Evolutionary conservation across 2,888 invertebrate species (phyloP), one percentile per base, ranked within the genome.

Genomic region (Eristalis arbustorum): DNA sequence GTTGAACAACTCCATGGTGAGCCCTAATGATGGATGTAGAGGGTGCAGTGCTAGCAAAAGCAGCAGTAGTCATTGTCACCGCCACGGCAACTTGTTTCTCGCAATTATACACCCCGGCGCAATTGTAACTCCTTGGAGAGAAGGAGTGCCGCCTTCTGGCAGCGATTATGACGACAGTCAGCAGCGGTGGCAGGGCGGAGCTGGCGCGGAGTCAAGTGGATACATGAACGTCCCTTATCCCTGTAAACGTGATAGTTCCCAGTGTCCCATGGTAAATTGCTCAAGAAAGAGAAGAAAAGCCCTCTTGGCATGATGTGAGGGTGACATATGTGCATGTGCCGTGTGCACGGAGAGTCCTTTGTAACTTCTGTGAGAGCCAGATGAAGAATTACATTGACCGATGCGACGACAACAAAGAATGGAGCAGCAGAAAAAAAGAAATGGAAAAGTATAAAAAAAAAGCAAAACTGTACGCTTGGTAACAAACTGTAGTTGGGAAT

Each of bases 371-470:
- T 73, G 68, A 77, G 56, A 66, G 25, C 42, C 64, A 66, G 42
- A 69, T 83, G 78, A 83, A 74, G 78, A 74, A 83, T 83, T 83
- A 56, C 69, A 74, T 66, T 69, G 69, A 73, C 37, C 23, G 59
- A 42, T 42, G 40, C 25, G 28, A 61, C 28, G 78, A 69, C 78
- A 83, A 78, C 74, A 71, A 78, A 78, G 61, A 63, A 18, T 11
- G 3, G 11, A 18, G 28, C 14, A 18, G 28, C 14, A 25, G 10
- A 67, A 67, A 62, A 72, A 25, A 75, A 64, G 22, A 64, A 25
- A 14, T 11, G 25, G 25, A 25, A 18, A n/a, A 18, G 23, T 1
- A 25, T 0, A 5, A 25, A 25, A 59, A 59, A 3, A 10, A 23
- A 28, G 6, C 31, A 31, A 31, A 31, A 31, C 31, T 8, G 3